Evolutionary conservation across 2,797 vertebrate species (phyloP), one percentile per base, ranked within the genome.

Genomic region (Cheirogaleus major): DNA sequence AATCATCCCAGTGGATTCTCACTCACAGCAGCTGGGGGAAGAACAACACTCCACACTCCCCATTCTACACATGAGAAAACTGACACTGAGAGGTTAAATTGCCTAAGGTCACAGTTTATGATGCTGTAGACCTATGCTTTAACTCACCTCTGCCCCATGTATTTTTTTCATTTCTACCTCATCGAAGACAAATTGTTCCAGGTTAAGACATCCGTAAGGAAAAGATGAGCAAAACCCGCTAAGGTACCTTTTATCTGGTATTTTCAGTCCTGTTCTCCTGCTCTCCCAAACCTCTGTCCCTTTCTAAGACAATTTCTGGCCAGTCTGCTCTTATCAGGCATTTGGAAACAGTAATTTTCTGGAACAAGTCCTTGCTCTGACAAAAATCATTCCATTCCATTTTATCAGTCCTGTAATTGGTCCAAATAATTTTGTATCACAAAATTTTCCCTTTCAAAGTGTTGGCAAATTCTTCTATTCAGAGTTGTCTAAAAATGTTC

Each of bases 11-110:
- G 15, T 1, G 22, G 10, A 7, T 22, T 3, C 6, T 70, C n/a
- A 30, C 9, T 70, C n/a, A 30, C 9, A n/a, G 14, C 10, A 35
- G 4, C 5, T 1, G 48, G 38, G 12, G 22, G 10, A 78, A 89
- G 43, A 45, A 30, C 0, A 0, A 5, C 0, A 17, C 7, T 17
- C 3, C 23, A 5, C 0, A 9, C 7, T 17, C 4, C 23, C 23
- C 41, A 18, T 23, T 43, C 55, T 3, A 59, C 11, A 76, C 1
- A 9, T 0, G 7, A 43, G 38, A 30, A 94, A 78, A 30, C 30
- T 0, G 48, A 48, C 20, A 5, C 25, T 2, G 0, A 30, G 27
- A 85, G 2, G 2, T 17, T 30, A 25, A 23, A 32, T 0, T 32
- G 38, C 48, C 32, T 23, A 18, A 57, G 4, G 65, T 55, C 55